These are phyloP conservation scores for Sitophilus oryzae DNA, from an alignment of 1,140 invertebrate genomes.

Conservation along the genomic window DNA sequence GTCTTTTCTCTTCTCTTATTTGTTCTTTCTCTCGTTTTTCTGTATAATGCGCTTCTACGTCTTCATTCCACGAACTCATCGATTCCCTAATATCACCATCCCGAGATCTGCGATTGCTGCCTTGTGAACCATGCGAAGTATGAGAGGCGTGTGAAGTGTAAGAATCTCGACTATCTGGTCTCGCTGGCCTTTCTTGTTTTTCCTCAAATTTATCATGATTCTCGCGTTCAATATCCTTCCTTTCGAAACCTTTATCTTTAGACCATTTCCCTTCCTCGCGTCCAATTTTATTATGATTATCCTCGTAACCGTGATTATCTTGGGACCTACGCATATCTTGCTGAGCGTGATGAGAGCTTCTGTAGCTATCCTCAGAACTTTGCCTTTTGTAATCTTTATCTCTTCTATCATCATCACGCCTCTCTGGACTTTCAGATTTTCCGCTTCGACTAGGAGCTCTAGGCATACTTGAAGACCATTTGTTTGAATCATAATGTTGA, in stretches of 20 bases:
- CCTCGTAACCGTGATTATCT: conserved; percentile 25
- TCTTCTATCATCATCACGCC: conserved; percentile 29
- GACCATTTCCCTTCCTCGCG: conserved; percentile 30
- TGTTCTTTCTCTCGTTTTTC: conserved; percentile 44
- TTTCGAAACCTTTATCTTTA: conserved; percentile 26
- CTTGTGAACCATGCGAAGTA: conserved; percentile 20
- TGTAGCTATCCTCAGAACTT: conserved; percentile 33
- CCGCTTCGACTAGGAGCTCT: conserved; percentile 14
- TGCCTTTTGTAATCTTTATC: conserved; percentile 31
- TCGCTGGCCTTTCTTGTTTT: conserved; percentile 48
- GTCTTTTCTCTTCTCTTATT: conserved; percentile 38
- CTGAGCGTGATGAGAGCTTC: conserved; percentile 22
- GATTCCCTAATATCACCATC: conserved; percentile 38
- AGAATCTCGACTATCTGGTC: conserved; percentile 55
- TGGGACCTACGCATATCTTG: conserved; percentile 13
- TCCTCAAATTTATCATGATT: conserved; percentile 12
- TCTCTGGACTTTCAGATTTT: conserved; percentile 27
- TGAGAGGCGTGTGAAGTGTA: conserved; percentile 50
- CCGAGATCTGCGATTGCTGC: conserved; percentile 43
- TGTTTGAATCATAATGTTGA: conserved; percentile 14
- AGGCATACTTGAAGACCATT: conserved; percentile 3
- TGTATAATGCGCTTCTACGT: conserved; percentile 44
- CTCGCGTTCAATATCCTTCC: conserved; percentile 26
- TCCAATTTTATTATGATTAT: conserved; percentile 4
- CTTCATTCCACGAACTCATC: conserved; percentile 47